A percentile compares a stretch with the other conserved stretches of the same genome.
Conservation (phyloP, 2,797 vertebrate species). For the Sardinella longiceps region DNA sequence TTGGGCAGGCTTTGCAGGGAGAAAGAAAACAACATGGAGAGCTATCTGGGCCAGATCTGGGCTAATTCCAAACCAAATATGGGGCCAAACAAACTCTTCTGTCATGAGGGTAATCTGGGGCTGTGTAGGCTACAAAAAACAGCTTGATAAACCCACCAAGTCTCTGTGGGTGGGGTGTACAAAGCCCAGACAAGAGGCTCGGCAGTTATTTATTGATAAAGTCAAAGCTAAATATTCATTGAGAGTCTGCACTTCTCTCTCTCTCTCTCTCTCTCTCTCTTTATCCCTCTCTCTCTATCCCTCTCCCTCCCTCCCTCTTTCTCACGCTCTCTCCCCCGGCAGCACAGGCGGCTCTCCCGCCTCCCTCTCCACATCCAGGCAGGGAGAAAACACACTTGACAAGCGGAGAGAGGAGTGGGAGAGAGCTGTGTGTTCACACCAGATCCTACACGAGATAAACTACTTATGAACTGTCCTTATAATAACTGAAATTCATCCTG, state of each 20-base stretch:
- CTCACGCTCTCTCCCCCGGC: background rate
- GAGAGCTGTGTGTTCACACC: constrained; percentile 18
- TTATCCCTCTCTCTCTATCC: background rate
- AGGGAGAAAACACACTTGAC: background rate
- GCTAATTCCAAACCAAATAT: background rate
- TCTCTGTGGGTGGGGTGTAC: constrained; percentile 4
- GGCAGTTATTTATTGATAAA: constrained; percentile 14
- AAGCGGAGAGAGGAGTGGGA: background rate
- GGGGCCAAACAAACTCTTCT: background rate
- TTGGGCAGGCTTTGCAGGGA: no score
- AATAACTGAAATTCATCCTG: background rate
- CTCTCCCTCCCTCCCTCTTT: background rate
- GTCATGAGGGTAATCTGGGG: background rate
- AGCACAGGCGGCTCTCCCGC: background rate
- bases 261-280: background rate
- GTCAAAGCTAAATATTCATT: constrained; percentile 39
- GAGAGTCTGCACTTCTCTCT: background rate
- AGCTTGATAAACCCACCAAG: background rate
- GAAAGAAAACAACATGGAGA: no score
- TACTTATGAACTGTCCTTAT: background rate
- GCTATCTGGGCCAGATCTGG: background rate
- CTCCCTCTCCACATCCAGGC: background rate
- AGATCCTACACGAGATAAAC: constrained; percentile 3
- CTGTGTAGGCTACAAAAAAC: background rate
- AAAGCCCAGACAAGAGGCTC: constrained; percentile 2